Evolutionary conservation across 2,888 invertebrate species (phyloP), one percentile per base, ranked within the genome.

Genomic region (Leptinotarsa haldemani): DNA sequence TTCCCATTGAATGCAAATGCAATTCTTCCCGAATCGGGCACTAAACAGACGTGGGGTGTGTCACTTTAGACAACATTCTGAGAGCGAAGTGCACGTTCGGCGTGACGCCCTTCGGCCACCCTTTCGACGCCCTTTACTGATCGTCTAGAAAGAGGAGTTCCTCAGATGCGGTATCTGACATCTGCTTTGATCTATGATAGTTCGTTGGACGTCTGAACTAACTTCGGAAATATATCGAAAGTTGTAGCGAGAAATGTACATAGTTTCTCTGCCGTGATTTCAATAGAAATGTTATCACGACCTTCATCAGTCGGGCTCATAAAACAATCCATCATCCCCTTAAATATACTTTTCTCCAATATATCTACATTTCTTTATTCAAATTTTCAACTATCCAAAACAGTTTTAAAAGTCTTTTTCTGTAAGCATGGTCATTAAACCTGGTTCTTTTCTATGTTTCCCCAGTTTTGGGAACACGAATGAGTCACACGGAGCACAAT

Each of bases 21-120:
- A 40, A 56, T 46, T 53, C 69, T 58, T 47, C 20, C 30, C 69
- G 40, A 61, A 61, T 61, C 61, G 25, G 64, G 65, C 61, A 47
- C 63, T 61, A 74, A 67, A 69, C 67, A 70, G 74, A 56, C 70
- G 52, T 56, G 50, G 70, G 70, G 74, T 67, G 74, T 74, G 70
- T 74, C 74, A 66, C 61, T 66, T 56, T 30, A 61, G 61, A 50
- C 69, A 46, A 53, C 70, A 63, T 71, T 70, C 70, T 53, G 65
- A 22, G n/a, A 71, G 48, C 69, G 66, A 56, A 65, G 65, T 71
- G 74, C 71, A 71, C 74, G 65, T 74, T 71, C 56, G 58, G 15
- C 69, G 68, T 67, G 68, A 71, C 74, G 68, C 74, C 70, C 63
- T 67, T 61, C n/a, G 61, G 61, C 61, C 61, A 30, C 61, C 40